Conservation (phyloP, 2,888 invertebrate genomes). For the Beris morrisii region DNA sequence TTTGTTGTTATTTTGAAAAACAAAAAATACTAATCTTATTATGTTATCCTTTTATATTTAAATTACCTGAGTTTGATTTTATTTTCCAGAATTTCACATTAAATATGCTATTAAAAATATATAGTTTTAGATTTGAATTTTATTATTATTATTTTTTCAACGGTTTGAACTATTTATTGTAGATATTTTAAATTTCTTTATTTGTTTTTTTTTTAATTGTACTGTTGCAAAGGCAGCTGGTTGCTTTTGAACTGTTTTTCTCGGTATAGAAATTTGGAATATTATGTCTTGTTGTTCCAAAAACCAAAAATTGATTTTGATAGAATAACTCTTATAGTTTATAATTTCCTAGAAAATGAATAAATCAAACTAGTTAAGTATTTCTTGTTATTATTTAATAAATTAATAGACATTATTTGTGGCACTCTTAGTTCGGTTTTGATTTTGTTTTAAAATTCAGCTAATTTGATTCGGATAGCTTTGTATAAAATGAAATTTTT, state of each 20-base stretch:
- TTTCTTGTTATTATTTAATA: background rate
- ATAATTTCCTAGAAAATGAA: slow-evolving; percentile 18
- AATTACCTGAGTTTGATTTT: too few species aligned
- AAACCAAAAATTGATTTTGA: background rate
- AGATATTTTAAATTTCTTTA: background rate
- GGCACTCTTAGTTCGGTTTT: too few species aligned
- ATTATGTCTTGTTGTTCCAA: background rate
- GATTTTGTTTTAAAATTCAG: slow-evolving; percentile 16
- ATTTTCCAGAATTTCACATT: background rate
- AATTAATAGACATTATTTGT: background rate
- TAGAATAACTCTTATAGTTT: background rate
- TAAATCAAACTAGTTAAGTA: background rate
- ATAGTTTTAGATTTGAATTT: slow-evolving; percentile 2
- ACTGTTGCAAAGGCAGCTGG: slow-evolving; percentile 45
- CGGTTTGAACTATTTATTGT: background rate
- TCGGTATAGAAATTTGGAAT: background rate
- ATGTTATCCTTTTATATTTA: too few species aligned
- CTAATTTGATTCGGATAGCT: slow-evolving; percentile 14
- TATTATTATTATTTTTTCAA: background rate
- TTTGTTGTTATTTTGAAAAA: too few species aligned
- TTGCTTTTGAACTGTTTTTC: slow-evolving; percentile 41
- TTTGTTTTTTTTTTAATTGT: slow-evolving; percentile 34
- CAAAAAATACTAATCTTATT: too few species aligned
- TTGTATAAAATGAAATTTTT: too few species aligned
- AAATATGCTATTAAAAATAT: background rate